These are phyloP conservation scores for Sclerurus mexicanus DNA, from an alignment of 2,113 vertebrate genomes.

Conservation along the genomic window DNA sequence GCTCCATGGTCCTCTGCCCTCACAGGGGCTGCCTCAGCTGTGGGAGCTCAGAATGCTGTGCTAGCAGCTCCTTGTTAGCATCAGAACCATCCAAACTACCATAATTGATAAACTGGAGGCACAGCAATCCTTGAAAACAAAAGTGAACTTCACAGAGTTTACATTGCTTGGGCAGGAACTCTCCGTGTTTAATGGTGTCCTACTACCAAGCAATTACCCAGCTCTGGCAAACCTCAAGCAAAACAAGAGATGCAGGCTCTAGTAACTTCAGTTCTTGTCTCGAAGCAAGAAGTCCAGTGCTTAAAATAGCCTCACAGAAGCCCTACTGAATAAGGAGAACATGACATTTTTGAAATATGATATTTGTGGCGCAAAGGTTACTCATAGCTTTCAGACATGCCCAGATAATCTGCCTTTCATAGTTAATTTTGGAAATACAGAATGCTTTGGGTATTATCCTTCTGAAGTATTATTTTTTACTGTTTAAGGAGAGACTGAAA, in stretches of 20 bases:
- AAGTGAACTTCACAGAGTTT: neutral
- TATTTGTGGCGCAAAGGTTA: constrained; percentile 70
- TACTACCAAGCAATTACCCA: neutral
- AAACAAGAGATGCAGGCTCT: constrained; percentile 24
- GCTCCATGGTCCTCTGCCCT: neutral
- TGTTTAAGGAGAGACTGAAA: constrained; percentile 10
- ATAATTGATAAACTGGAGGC: neutral
- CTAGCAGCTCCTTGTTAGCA: neutral
- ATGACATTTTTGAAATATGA: constrained; percentile 70
- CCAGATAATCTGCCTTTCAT: constrained; percentile 36
- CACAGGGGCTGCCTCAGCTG: neutral
- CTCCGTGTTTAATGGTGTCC: neutral
- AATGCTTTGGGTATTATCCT: neutral
- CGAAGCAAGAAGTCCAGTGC: constrained; percentile 15
- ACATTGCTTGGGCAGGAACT: neutral
- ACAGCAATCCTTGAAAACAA: neutral
- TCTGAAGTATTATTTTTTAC: neutral
- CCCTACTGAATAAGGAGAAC: constrained; percentile 46
- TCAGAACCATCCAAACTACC: neutral
- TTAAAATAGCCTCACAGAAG: constrained; percentile 61
- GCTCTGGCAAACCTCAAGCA: neutral
- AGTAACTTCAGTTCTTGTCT: constrained; percentile 20
- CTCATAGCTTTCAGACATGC: constrained; percentile 54
- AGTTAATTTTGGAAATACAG: constrained; percentile 59
- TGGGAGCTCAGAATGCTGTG: fast-evolving